Conservation (phyloP, 2,797 vertebrate genomes). For the Siniperca undulata region DNA sequence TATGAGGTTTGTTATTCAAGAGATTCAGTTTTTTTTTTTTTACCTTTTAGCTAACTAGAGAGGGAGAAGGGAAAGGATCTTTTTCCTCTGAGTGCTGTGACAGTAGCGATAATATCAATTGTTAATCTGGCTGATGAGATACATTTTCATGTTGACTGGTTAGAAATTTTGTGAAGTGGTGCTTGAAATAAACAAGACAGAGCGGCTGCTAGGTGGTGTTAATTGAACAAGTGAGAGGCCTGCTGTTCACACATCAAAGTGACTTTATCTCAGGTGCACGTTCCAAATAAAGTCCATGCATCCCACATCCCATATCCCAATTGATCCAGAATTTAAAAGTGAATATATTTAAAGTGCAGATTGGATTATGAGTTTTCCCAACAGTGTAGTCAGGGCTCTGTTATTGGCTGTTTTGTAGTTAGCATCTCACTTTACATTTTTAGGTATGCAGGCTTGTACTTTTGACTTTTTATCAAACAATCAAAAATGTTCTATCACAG, state of each 20-base stretch:
- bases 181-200: conserved; percentile 58
- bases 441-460: no score
- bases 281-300: conserved; percentile 21
- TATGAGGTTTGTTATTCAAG: neutral
- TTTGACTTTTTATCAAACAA: neutral
- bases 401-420: no score
- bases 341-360: neutral
- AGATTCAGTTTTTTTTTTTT: neutral
- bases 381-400: neutral
- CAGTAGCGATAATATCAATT: conserved; percentile 33
- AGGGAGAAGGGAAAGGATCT: neutral
- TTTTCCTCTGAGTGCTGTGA: conserved; percentile 19
- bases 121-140: conserved; percentile 42
- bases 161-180: conserved; percentile 57
- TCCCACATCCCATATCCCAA: neutral
- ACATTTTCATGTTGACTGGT: conserved; percentile 26
- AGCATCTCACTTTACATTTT: no score
- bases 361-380: neutral
- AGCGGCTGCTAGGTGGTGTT: conserved; percentile 48
- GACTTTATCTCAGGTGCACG: conserved; percentile 24
- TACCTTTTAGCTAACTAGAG: neutral
- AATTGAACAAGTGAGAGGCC: conserved; percentile 29
- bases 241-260: conserved; percentile 51
- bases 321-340: no score
- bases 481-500: neutral